Base-by-base conservation (phyloP, 2,888 invertebrate species). In the Trichogramma evanescens region DNA sequence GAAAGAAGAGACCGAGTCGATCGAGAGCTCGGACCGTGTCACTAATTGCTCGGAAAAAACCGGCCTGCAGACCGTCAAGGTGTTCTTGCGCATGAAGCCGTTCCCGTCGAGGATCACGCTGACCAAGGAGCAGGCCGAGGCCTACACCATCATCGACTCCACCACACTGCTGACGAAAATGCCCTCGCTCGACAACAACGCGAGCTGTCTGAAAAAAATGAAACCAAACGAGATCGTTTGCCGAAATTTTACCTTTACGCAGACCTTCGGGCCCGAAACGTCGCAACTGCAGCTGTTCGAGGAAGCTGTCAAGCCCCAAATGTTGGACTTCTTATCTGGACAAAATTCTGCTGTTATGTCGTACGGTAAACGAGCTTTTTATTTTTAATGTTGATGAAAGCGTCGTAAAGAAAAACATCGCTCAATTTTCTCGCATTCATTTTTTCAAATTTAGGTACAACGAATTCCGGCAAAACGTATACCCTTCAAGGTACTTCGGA, bases 401-500 rank as follows among this genome's bases (percentile, higher is more conserved):
- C 6, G 26, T n/a, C 38, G 41, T 42, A 41, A 5, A 50, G 46
- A 13, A 10, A 8, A 10, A 9, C 13, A 55, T 52, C 49, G 9
- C 55, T 56, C 56, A 4, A 50, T 59, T 41, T 13, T 51, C 52
- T 42, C 39, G 57, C 8, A 40, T 55, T 6, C 4, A 56, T 53
- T 51, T 39, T 46, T 46, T 26, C 40, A 51, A 59, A n/a, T 52
- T 46, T 48, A 77, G 77, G 95, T 41, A 90, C 93, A 0, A 95
- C 95, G 0, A 94, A 92, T 59, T 91, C 95, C 0, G 95, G 95
- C 38, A 94, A 94, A 77, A 93, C 93, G 0, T 91, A 85, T 70
- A 93, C 93, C 0, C 81, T 93, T 38, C 88, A 84, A 83, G 89
- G 89, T 0, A 84, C 83, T 4, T 81, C 84, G 0, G 76, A 77